Evolutionary conservation across 2,113 vertebrate genomes (phyloP).

Genomic region (Carassius carassius): DNA sequence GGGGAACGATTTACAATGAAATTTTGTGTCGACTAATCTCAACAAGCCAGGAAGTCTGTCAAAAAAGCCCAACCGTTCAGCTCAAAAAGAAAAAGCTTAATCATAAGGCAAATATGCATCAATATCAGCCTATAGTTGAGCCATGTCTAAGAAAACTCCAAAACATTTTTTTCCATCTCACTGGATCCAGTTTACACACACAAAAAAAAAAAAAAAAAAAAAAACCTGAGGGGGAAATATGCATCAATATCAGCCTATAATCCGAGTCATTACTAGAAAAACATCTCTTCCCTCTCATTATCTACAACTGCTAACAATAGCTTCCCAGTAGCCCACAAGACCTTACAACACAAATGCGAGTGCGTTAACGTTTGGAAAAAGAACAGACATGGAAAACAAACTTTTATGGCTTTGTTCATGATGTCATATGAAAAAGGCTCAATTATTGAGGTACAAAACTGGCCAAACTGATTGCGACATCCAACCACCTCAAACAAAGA

Average conservation of each 20-base stretch:
- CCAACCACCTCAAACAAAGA: conserved; percentile 21
- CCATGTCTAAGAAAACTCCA: conserved; percentile 33
- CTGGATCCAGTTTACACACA: conserved; percentile 1
- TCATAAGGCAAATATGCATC: conserved; percentile 24
- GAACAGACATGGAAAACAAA: conserved; percentile 35
- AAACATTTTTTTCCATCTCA: neutral
- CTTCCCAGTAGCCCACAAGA: conserved; percentile 28
- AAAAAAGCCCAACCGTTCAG: conserved; percentile 1
- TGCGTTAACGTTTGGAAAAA: conserved; percentile 26
- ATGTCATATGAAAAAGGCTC: conserved; percentile 17
- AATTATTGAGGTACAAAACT: conserved; percentile 25
- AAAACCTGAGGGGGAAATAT: conserved; percentile 2
- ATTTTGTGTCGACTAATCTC: conserved; percentile 30
- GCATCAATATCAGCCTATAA: conserved; percentile 42
- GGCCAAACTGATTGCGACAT: conserved; percentile 18
- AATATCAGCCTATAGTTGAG: conserved; percentile 40
- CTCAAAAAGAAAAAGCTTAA: neutral
- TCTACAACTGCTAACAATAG: conserved; percentile 40
- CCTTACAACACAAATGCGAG: neutral
- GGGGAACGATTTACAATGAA: conserved; percentile 57
- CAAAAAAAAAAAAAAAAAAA: neutral
- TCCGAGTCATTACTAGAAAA: conserved; percentile 35
- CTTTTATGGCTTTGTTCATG: conserved; percentile 50
- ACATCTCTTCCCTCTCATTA: conserved; percentile 20
- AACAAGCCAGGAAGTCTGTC: conserved; percentile 24